Base-by-base conservation (phyloP, 2,888 invertebrate species). In the Tuberolachnus salignus region DNA sequence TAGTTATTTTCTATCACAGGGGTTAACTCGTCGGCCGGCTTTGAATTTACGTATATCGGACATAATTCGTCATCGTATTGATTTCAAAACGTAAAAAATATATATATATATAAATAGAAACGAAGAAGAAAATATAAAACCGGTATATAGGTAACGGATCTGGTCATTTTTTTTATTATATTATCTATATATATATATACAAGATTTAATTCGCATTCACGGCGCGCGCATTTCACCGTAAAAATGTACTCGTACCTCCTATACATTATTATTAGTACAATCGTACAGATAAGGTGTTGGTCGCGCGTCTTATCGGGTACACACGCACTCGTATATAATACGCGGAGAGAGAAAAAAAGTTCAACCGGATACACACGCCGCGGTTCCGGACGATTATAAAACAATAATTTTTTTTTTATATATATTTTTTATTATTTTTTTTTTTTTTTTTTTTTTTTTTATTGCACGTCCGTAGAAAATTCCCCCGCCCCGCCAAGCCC, bases 331-430 rank as follows among this genome's bases (percentile, higher is more conserved):
- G 46, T 46, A 46, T 10, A 46, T 2, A 13, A 46, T 46, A 46
- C 44, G 10, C 10, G 10, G 3, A 51, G 23, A 64, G 46, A 64
- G 6, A 69, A 19, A 69, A 53, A 16, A 34, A 49, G 63, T 63
- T 63, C 34, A 63, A 73, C 73, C 73, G 73, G 63, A 73, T 73
- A 73, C 51, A 63, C 63, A 10, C 19, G 51, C 34, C 34, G 34
- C 46, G 46, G 57, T 71, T 71, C 57, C 71, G 71, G 57, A 71
- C 71, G 16, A 21, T 3, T 44, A 21, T 19, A 42, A 63, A 63
- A 63, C n/a, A 14, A 46, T 23, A 42, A n/a, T n/a, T n/a, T n/a
- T n/a, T n/a, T n/a, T n/a, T n/a, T n/a, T n/a, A n/a, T n/a, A n/a
- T n/a, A n/a, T n/a, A n/a, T n/a, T n/a, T n/a, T n/a, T n/a, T n/a